Evolutionary conservation across 1,140 invertebrate genomes (phyloP).

Genomic region (Octopus bimaculoides): DNA sequence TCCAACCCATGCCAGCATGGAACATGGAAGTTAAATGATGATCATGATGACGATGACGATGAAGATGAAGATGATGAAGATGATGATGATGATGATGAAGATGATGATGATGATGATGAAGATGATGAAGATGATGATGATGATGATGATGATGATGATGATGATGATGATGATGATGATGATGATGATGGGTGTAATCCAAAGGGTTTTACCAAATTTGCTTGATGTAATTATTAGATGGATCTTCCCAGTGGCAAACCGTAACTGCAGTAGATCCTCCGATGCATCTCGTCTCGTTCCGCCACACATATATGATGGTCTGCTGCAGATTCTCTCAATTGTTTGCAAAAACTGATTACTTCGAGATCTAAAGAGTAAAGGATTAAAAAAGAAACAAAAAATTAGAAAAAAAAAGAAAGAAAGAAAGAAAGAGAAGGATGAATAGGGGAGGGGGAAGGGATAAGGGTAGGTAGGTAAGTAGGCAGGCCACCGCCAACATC

Average conservation of each 20-base stretch:
- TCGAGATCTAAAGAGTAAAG: not conserved
- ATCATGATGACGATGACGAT: too few species aligned
- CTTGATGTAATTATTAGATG: constrained; percentile 41
- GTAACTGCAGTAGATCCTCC: constrained; percentile 49
- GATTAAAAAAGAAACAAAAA: not conserved
- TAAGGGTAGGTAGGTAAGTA: too few species aligned
- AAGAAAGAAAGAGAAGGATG: too few species aligned
- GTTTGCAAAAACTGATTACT: not conserved
- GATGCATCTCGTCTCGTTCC: constrained; percentile 28
- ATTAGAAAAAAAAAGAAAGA: too few species aligned
- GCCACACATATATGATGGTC: constrained; percentile 24
- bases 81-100: not conserved
- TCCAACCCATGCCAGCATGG: too few species aligned
- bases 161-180: not conserved
- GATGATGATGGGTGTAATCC: too few species aligned
- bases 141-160: not conserved
- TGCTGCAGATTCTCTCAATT: constrained; percentile 7
- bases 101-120: too few species aligned
- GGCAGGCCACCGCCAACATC: too few species aligned
- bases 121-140: not conserved
- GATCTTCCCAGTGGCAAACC: constrained; percentile 47
- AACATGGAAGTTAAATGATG: too few species aligned
- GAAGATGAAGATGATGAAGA: not conserved
- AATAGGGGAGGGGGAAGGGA: too few species aligned
- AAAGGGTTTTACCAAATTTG: constrained; percentile 31